Conservation (phyloP, 2,888 invertebrate species). For the Tricholauxania praeusta region DNA sequence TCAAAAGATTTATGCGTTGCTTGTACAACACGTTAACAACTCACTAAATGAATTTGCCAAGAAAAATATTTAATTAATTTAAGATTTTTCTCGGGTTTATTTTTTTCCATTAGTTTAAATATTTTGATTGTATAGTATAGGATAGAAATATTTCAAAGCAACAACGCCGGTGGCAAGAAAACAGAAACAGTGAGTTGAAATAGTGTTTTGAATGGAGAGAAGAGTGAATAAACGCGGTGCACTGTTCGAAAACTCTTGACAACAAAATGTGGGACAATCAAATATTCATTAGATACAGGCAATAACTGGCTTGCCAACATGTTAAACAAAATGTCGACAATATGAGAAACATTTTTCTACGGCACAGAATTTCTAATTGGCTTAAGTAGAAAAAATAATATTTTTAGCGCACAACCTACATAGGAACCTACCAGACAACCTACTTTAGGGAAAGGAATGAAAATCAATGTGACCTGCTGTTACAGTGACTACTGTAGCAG, state of each 20-base stretch:
- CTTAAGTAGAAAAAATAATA: background rate
- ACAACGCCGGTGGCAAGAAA: constrained; percentile 5
- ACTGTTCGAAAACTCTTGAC: background rate
- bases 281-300: constrained; percentile 25
- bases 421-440: background rate
- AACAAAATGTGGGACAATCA: constrained; percentile 25
- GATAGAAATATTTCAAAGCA: no score
- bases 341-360: background rate
- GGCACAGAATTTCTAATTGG: background rate
- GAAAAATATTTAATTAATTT: constrained; percentile 35
- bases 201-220: no score
- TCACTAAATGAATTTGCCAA: constrained; percentile 24
- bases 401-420: background rate
- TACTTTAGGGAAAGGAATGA: background rate
- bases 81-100: background rate
- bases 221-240: no score
- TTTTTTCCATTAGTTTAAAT: background rate
- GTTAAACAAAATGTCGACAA: constrained; percentile 3
- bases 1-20: constrained; percentile 44
- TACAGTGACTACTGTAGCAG: background rate
- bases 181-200: no score
- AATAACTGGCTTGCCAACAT: constrained; percentile 9
- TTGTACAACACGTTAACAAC: constrained; percentile 32
- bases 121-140: constrained; percentile 7
- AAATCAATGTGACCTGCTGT: background rate